phyloP scores from a whole-genome alignment of 2,888 invertebrate species.

The Salticus scenicus region DNA sequence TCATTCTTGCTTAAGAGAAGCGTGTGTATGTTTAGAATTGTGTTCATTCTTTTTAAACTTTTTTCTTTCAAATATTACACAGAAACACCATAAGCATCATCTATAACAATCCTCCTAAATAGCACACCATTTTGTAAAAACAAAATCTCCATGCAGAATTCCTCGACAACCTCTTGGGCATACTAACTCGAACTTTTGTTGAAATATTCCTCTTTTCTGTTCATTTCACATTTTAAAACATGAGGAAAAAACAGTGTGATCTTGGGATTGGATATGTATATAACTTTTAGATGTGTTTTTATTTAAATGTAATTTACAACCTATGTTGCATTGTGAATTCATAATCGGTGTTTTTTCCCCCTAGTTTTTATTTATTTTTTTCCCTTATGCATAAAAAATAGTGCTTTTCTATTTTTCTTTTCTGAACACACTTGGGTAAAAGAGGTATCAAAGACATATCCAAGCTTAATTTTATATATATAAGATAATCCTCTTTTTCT shows the following conservation, averaged over 20 bases:
- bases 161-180: neutral
- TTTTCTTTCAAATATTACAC: too few species aligned
- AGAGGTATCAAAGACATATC: neutral
- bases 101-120: too few species aligned
- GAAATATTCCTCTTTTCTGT: neutral
- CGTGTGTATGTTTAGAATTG: too few species aligned
- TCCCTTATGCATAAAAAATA: neutral
- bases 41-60: too few species aligned
- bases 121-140: too few species aligned
- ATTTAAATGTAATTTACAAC: conserved; percentile 55
- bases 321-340: conserved; percentile 20
- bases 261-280: neutral
- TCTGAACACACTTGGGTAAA: neutral
- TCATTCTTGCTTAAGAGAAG: too few species aligned
- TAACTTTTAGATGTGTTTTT: conserved; percentile 10
- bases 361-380: neutral
- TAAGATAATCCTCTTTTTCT: neutral
- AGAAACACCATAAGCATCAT: too few species aligned
- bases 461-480: neutral
- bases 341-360: conserved; percentile 16
- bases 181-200: neutral
- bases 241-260: neutral
- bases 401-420: neutral
- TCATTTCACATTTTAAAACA: neutral
- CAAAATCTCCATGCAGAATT: neutral